phyloP scores from a whole-genome alignment of 2,888 invertebrate genomes.

The Dryobotodes eremita region DNA sequence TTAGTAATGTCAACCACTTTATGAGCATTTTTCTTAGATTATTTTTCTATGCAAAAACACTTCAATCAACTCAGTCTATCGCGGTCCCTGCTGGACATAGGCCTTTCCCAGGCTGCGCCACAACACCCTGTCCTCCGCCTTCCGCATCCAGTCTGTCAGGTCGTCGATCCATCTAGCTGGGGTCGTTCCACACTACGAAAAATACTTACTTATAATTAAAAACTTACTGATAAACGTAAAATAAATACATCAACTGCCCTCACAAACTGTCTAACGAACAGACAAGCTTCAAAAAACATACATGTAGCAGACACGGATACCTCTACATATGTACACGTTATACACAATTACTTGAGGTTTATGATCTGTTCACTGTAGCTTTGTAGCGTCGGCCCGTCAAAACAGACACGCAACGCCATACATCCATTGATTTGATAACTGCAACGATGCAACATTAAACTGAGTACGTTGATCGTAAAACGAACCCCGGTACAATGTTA shows the following conservation, averaged over 20 bases:
- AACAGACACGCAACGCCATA: slow-evolving; percentile 78
- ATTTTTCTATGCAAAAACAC: not conserved
- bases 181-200: too few relatives aligned
- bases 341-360: slow-evolving; percentile 68
- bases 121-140: too few relatives aligned
- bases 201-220: slow-evolving; percentile 10
- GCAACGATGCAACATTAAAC: slow-evolving; percentile 68
- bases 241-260: slow-evolving; percentile 39
- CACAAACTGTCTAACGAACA: slow-evolving; percentile 33
- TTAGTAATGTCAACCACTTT: slow-evolving; percentile 6
- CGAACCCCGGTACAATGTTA: slow-evolving; percentile 75
- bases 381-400: slow-evolving; percentile 70
- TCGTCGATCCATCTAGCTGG: too few relatives aligned
- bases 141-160: too few relatives aligned
- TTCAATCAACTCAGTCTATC: too few relatives aligned
- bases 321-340: slow-evolving; percentile 54
- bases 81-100: too few relatives aligned
- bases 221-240: slow-evolving; percentile 12
- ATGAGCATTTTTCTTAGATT: not conserved
- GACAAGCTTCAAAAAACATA: slow-evolving; percentile 64
- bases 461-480: slow-evolving; percentile 74
- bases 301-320: slow-evolving; percentile 67
- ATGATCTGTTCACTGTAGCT: slow-evolving; percentile 58
- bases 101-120: too few relatives aligned
- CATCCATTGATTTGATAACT: slow-evolving; percentile 79